Evolutionary conservation across 1,140 invertebrate species (phyloP), one percentile per base, ranked within the genome.

Genomic region (Arion vulgaris): DNA sequence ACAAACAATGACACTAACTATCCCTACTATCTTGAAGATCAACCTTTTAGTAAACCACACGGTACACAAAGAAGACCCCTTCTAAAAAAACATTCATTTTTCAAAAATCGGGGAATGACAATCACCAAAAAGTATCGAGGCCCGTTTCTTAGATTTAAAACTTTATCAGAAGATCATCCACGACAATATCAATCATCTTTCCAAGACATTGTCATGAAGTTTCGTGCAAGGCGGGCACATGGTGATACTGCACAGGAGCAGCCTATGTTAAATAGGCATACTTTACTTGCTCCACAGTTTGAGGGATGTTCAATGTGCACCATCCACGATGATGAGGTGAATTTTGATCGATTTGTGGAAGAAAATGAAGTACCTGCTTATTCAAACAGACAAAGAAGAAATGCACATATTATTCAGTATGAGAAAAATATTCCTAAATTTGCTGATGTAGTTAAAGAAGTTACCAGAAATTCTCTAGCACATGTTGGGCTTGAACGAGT

Each of bases 161-260:
- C 45, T 1, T 71, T 74, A 39, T 73, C 71, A 38, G 80, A 81
- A 17, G 80, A 81, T 1, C 19, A 71, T 66, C 66, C 17, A 26
- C 28, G 49, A 0, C 34, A 39, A 19, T 41, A 73, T 34, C 49
- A 45, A 4, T 7, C 17, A 2, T 39, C 36, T 7, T 39, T 81
- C 71, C 80, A 81, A 15, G 80, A 81, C 19, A 81, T 81, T n/a
- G 45, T 81, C 13, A 81, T 73, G 80, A 68, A 69, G 34, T 81
- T 81, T 11, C 45, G 72, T 32, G 1, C 69, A 0, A 72, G 38
- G 49, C 69, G 71, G 0, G 32, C 17, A 0, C 36, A 39, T 23
- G 34, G 2, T 4, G 32, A 28, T 13, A 28, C 1, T 9, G 15
- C 69, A 26, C 2, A 34, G 2, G 23, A 5, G 1, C 0, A 39